Evolutionary conservation across 2,797 vertebrate species (phyloP), one percentile per base, ranked within the genome.

Genomic region (Sardinella longiceps): DNA sequence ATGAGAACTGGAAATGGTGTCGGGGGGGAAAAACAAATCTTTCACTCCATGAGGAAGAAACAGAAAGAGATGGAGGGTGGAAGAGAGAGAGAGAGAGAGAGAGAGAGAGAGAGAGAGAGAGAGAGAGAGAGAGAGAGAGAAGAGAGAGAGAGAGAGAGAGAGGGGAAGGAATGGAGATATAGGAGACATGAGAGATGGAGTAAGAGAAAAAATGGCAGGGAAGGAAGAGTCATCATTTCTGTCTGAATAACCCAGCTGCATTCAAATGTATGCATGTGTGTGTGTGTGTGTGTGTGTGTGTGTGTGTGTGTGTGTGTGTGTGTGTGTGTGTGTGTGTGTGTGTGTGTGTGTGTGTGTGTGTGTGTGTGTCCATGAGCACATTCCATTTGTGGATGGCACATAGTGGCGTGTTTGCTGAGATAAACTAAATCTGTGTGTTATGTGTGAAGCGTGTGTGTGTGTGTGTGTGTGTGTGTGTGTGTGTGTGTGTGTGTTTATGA

Each of bases 21-120:
- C 83, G 84, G 92, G 93, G 92, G 84, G 92, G 93, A 92, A 92
- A 91, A 91, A 91, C 89, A 83, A 86, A 89, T 86, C 84, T 86
- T 88, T 89, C 87, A 88, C 18, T 53, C 18, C 20, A 28, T 9
- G 5, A 23, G 20, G 6, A 56, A 23, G 53, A 56, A 18, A 20
- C 3, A 56, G 63, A n/a, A n/a, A n/a, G n/a, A n/a, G n/a, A n/a
- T n/a, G n/a, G n/a, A n/a, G n/a, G n/a, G n/a, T n/a, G n/a, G n/a
- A 15, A 23, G 18, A 63, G 58, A 9, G 58, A 63, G 23, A 66
- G 45, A 46, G 46, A 60, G 30, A 45, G 25, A 89, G 66, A 81
- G 4, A 28, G n/a, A 63, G n/a, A 63, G n/a, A 63, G 25, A 28
- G 58, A 63, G 25, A 63, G 25, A 30, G 60, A 30, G 60, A 30